Percentiles rank a stretch among this genome's conserved stretches.
These are phyloP conservation scores for Gadopsis bispinosus DNA, from an alignment of 2,797 vertebrate species.

Conservation along the genomic window DNA sequence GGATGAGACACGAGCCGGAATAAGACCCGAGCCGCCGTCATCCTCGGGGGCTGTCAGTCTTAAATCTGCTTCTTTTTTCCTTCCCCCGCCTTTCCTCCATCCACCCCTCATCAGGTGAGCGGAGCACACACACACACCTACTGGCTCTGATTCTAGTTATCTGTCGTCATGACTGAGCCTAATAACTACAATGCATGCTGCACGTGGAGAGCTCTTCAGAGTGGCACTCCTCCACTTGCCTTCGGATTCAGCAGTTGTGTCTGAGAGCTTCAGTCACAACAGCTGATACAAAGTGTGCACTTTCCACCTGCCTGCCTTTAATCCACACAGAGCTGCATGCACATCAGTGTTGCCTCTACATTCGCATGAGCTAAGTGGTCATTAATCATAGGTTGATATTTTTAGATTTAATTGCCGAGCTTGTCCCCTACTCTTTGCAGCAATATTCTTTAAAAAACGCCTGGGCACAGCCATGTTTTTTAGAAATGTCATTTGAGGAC, in stretches of 20 bases:
- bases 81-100: not conserved
- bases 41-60: constrained; percentile 49
- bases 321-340: constrained; percentile 23
- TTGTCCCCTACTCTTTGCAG: constrained; percentile 53
- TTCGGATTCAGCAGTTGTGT: constrained; percentile 35
- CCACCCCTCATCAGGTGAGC: constrained; percentile 51
- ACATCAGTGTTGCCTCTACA: constrained; percentile 44
- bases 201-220: constrained; percentile 30
- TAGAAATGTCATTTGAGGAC: constrained; percentile 54
- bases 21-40: constrained; percentile 45
- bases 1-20: constrained; percentile 55
- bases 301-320: constrained; percentile 45
- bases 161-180: constrained; percentile 32
- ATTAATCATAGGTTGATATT: constrained; percentile 78
- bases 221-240: constrained; percentile 27
- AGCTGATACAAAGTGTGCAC: constrained; percentile 13
- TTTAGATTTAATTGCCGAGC: constrained; percentile 75
- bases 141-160: constrained; percentile 46
- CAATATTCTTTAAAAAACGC: constrained; percentile 51
- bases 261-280: constrained; percentile 26
- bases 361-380: constrained; percentile 69
- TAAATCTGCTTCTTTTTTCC: not conserved
- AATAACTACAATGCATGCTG: constrained; percentile 48
- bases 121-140: constrained; percentile 27
- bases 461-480: constrained; percentile 16